Evolutionary conservation across 2,888 invertebrate species (phyloP).

Genomic region (Ormyrus nitidulus): DNA sequence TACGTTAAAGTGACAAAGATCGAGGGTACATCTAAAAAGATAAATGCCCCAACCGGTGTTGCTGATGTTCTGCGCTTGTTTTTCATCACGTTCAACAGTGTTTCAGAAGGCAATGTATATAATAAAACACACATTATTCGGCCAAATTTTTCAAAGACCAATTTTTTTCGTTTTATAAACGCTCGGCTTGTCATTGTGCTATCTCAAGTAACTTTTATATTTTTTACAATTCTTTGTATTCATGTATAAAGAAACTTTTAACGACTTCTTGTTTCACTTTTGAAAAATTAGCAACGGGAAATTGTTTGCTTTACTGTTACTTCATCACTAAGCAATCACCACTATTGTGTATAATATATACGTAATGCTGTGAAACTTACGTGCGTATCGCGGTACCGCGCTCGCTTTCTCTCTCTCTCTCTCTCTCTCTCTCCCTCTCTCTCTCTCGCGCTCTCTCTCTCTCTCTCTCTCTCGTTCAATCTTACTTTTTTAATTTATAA

Average conservation of each 20-base stretch:
- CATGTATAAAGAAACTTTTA: constrained; percentile 44
- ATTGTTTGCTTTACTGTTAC: constrained; percentile 23
- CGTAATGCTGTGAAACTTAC: constrained; percentile 43
- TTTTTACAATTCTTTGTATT: constrained; percentile 26
- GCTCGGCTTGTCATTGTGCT: constrained; percentile 31
- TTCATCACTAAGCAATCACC: constrained; percentile 39
- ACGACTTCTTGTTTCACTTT: constrained; percentile 18
- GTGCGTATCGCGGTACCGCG: constrained; percentile 10
- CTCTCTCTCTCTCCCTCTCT: background rate
- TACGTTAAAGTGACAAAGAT: background rate
- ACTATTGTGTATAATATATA: constrained; percentile 38
- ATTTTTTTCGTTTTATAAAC: constrained; percentile 45
- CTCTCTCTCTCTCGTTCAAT: background rate
- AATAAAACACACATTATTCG: constrained; percentile 46
- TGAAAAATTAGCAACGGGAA: constrained; percentile 15
- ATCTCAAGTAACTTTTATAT: constrained; percentile 21
- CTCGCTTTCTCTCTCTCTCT: constrained; percentile 14
- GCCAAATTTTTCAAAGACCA: constrained; percentile 36
- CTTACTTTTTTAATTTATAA: constrained; percentile 49
- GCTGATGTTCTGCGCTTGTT: constrained; percentile 24
- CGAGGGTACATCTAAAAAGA: constrained; percentile 41
- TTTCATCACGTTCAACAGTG: constrained; percentile 11
- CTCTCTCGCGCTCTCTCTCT: background rate
- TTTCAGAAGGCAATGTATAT: constrained; percentile 43
- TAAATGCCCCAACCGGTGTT: constrained; percentile 20